A percentile compares a stretch with the other conserved stretches of the same genome.
Evolutionary conservation across 2,888 invertebrate genomes (phyloP).

Genomic region (Autographa pulchrina): DNA sequence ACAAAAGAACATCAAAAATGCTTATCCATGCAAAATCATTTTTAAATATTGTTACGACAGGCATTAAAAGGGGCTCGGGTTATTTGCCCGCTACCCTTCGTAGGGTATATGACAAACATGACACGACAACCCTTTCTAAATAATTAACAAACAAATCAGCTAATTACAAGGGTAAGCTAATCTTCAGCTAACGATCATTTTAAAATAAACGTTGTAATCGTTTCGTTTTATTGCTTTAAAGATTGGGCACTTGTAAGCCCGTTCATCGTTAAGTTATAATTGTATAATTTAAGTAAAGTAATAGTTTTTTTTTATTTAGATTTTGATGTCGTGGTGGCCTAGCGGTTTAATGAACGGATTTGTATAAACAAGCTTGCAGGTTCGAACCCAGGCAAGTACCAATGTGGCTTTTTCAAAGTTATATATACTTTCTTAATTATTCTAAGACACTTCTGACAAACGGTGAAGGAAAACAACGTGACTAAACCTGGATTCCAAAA

Average conservation of each 20-base stretch:
- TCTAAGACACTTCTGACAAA: too few relatives aligned
- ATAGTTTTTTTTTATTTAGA: too few relatives aligned
- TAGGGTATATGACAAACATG: conserved; percentile 53
- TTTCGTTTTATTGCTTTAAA: conserved; percentile 12
- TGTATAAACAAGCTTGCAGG: too few relatives aligned
- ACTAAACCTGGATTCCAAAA: too few relatives aligned
- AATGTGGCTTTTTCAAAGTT: too few relatives aligned
- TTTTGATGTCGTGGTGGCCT: too few relatives aligned
- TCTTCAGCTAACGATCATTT: conserved; percentile 31
- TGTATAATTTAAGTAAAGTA: background rate
- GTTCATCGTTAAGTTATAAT: background rate
- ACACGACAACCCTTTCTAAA: conserved; percentile 55
- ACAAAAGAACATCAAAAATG: conserved; percentile 34
- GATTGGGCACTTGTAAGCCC: conserved; percentile 2
- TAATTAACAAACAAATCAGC: conserved; percentile 60
- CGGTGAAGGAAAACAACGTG: too few relatives aligned
- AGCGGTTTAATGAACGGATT: too few relatives aligned
- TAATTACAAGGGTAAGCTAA: conserved; percentile 51
- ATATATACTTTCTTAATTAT: too few relatives aligned
- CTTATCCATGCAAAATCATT: conserved; percentile 47
- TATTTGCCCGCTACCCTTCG: conserved; percentile 44
- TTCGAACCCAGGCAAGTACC: too few relatives aligned
- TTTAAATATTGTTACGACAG: conserved; percentile 48
- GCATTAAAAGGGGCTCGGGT: conserved; percentile 51
- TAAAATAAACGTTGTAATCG: conserved; percentile 39